Evolutionary conservation across 2,113 vertebrate species (phyloP), one percentile per base, ranked within the genome.

Genomic region (Coracopsis vasa): DNA sequence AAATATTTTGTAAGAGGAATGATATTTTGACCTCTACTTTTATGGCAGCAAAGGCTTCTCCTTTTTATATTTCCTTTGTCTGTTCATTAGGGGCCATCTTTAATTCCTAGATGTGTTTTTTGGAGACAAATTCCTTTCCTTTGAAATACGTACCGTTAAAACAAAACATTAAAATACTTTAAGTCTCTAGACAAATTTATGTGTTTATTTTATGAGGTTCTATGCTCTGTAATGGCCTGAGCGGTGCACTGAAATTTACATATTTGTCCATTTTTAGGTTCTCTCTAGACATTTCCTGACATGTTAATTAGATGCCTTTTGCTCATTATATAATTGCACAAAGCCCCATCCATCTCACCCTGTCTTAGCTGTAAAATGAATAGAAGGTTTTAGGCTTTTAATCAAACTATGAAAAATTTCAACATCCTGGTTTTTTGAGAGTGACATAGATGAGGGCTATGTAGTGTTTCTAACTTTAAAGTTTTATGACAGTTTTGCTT

Each of bases 1-100:
- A 96, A 95, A 67, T 73, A 85, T 95, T 94, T 97, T 94, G 93
- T 97, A 96, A 97, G 83, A 84, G 66, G 92, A 61, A 90, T 91
- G 61, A 80, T 92, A 70, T 96, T 80, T 95, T 90, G 90, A 89
- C 88, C 37, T 92, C 67, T 48, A 48, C 77, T 97, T 97, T 95
- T 96, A 93, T 80, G 72, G 91, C 64, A 94, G 67, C 54, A 53
- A 94, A 94, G 11, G 19, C 88, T 97, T 80, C 91, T 84, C 27
- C 78, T 90, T 92, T 97, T 96, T 96, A 24, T 82, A 18, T 21
- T 96, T 90, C 91, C 53, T 81, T 97, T 95, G 82, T 80, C 81
- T 96, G 47, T 74, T 97, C 75, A 74, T 93, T 96, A 91, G 56
- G 75, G 73, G 51, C 60, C 86, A 72, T 72, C 89, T 93, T 92